phyloP scores from a whole-genome alignment of 1,140 invertebrate species.

The Neotoxoptera formosana region DNA sequence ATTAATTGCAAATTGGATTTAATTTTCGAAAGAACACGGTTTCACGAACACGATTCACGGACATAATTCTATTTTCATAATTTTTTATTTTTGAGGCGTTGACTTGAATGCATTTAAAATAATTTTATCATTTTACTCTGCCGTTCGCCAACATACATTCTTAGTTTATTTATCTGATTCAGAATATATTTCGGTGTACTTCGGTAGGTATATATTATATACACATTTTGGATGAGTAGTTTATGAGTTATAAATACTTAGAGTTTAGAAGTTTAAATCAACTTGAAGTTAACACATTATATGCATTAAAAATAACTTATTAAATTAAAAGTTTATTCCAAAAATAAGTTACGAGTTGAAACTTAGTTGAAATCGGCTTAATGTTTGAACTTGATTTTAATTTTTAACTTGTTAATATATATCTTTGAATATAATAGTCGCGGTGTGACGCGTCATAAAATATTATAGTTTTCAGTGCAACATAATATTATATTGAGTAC shows the following conservation, averaged over 20 bases:
- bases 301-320: not conserved
- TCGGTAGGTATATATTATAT: not conserved
- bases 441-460: not conserved
- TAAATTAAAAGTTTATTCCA: not conserved
- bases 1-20: no score
- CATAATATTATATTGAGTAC: not conserved
- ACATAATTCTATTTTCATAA: no score
- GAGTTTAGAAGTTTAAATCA: not conserved
- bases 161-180: not conserved
- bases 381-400: not conserved
- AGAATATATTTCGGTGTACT: not conserved
- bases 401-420: not conserved
- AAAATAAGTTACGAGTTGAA: not conserved
- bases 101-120: no score
- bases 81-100: no score
- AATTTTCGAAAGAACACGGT: no score
- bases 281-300: conserved; percentile 12
- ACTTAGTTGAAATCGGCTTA: not conserved
- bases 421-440: not conserved
- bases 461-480: not conserved
- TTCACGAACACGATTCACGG: no score
- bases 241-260: not conserved
- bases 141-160: no score
- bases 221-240: not conserved
- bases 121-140: no score